Evolutionary conservation across 1,140 invertebrate species (phyloP), one percentile per base, ranked within the genome.

Genomic region (Drosophila teissieri): DNA sequence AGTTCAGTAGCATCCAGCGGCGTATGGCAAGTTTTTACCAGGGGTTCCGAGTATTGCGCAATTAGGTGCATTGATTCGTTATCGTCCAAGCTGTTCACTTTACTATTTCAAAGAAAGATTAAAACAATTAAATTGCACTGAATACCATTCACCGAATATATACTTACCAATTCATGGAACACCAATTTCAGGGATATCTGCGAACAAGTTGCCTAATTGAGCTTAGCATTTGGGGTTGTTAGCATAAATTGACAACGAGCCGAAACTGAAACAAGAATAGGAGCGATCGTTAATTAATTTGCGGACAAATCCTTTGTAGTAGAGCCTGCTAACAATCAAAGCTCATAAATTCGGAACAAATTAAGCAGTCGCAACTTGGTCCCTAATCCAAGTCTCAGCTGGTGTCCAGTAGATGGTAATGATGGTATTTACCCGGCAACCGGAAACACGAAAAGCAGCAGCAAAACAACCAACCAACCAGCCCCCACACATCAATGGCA

Each of bases 331-430:
- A 57, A 62, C 63, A 82, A 82, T 82, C 80, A 82, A 82, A 82
- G 69, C 68, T 74, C 80, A 82, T 82, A 82, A 82, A 82, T 82
- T 74, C 63, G 73, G 68, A 82, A 82, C 79, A 78, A 81, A 82
- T 82, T 82, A 81, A 81, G 73, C 61, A 78, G 61, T 78, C 53
- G 48, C 65, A 80, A 75, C 49, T 55, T 40, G 27, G 53, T 39
- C 45, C 45, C 52, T 54, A 70, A 80, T 67, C 69, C 77, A 37
- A 56, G 56, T 27, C 72, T 39, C 54, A 55, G 49, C 46, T 69
- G 57, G 58, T 80, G 77, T 62, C 56, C 78, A 55, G 70, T 24
- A 39, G 64, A 68, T 69, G 79, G 65, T 82, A 82, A 82, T 82
- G 79, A 82, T 78, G 73, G 57, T 61, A 73, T 67, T 82, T 78